A percentile compares a stretch with the other conserved stretches of the same genome.
Conservation (phyloP, 2,888 invertebrate genomes). For the Fragum sueziense region DNA sequence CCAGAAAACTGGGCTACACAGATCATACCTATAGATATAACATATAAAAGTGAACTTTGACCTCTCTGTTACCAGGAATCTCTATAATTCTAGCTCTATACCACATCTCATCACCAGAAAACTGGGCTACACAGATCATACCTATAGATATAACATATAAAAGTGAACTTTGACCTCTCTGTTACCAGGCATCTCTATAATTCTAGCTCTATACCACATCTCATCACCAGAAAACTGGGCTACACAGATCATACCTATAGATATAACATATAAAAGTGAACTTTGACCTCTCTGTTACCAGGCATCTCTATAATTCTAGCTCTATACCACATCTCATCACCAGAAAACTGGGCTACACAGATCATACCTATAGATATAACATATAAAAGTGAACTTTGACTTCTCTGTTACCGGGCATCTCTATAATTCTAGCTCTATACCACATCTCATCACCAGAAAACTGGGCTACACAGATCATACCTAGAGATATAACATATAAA, state of each 20-base stretch:
- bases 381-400: conserved; percentile 85
- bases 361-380: conserved; percentile 84
- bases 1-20: conserved; percentile 87
- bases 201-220: conserved; percentile 88
- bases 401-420: conserved; percentile 83
- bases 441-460: conserved; percentile 86
- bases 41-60: conserved; percentile 85
- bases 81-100: conserved; percentile 87
- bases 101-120: conserved; percentile 86
- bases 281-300: conserved; percentile 84
- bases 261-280: conserved; percentile 83
- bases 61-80: conserved; percentile 83
- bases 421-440: conserved; percentile 87
- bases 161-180: conserved; percentile 85
- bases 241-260: conserved; percentile 87
- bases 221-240: conserved; percentile 86
- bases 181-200: conserved; percentile 83
- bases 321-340: conserved; percentile 88
- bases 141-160: conserved; percentile 83
- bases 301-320: conserved; percentile 85
- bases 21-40: conserved; percentile 84
- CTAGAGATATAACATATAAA: conserved; percentile 83
- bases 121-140: conserved; percentile 87
- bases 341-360: conserved; percentile 86
- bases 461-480: conserved; percentile 87